Conservation (phyloP, 2,797 vertebrate genomes). For the Pantherophis alleghaniensis region DNA sequence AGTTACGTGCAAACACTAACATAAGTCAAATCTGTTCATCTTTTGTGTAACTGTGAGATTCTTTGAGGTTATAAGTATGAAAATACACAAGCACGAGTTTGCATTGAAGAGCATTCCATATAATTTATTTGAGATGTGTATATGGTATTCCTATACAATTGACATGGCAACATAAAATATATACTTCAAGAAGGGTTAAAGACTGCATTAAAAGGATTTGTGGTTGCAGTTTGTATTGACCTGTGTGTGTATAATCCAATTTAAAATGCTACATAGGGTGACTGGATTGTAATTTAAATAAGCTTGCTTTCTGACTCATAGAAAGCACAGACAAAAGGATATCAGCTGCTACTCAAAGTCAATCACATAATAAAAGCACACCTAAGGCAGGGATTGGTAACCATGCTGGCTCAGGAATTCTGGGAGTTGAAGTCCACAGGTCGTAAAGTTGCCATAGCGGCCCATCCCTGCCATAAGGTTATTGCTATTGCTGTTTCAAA, state of each 20-base stretch:
- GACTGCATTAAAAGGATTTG: background rate
- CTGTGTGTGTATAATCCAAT: conserved; percentile 22
- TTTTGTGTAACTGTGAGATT: background rate
- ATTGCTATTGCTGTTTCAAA: conserved; percentile 69
- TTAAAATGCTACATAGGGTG: conserved; percentile 4
- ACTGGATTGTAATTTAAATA: conserved; percentile 43
- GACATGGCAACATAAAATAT: conserved; percentile 3
- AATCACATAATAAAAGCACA: conserved; percentile 59
- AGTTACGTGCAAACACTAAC: too few relatives aligned
- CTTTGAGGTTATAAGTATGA: background rate
- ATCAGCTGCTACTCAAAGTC: conserved; percentile 66
- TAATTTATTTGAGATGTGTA: background rate
- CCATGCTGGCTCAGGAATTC: background rate
- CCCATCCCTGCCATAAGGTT: conserved; percentile 49
- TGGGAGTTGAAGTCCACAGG: background rate
- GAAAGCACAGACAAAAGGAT: conserved; percentile 55
- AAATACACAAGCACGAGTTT: background rate
- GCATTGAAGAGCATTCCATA: background rate
- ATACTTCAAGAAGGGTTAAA: conserved; percentile 28
- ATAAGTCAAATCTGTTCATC: too few relatives aligned
- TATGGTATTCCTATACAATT: background rate
- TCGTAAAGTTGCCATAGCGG: background rate
- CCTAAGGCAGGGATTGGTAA: background rate
- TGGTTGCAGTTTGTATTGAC: background rate
- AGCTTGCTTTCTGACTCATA: conserved; percentile 39